A percentile compares a stretch with the other conserved stretches of the same genome.
Conservation (phyloP, 53 echinoderm and acorn worm species). For the Holothuria scabra region DNA sequence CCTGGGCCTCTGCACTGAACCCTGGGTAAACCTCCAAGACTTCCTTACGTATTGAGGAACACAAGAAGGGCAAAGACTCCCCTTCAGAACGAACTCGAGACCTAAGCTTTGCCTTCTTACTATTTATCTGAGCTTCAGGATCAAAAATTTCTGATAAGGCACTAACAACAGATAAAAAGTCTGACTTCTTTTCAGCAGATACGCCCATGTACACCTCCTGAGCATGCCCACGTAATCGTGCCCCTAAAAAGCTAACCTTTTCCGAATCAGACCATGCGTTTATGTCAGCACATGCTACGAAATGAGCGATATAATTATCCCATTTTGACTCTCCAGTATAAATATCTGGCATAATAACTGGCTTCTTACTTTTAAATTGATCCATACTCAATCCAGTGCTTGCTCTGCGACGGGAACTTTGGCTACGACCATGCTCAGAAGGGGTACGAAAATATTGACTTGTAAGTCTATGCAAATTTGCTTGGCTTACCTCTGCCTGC, state of each 20-base stretch:
- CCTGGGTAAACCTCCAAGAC: conserved; percentile 26
- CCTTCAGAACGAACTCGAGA: conserved; percentile 24
- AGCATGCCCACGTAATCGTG: conserved; percentile 11
- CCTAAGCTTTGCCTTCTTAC: not conserved
- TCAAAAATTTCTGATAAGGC: conserved; percentile 9
- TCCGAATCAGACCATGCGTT: conserved; percentile 16
- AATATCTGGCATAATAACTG: conserved; percentile 41
- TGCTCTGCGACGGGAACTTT: too few relatives aligned
- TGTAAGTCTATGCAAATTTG: not conserved
- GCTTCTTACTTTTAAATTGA: not conserved
- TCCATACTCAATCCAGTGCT: not conserved
- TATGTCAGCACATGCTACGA: conserved; percentile 30
- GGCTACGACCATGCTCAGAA: too few relatives aligned
- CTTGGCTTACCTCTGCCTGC: conserved; percentile 22
- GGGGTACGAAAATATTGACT: conserved; percentile 23
- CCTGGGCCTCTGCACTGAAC: not conserved
- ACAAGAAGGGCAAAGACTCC: not conserved
- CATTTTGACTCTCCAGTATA: conserved; percentile 24
- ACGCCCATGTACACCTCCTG: conserved; percentile 17
- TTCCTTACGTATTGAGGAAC: conserved; percentile 38
- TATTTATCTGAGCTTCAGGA: conserved; percentile 17
- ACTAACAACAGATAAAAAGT: not conserved
- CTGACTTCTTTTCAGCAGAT: not conserved
- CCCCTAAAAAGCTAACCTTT: conserved; percentile 14
- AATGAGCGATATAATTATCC: conserved; percentile 15